Base-by-base conservation (phyloP, 2,113 vertebrate genomes). In the Ceratotherium simum region DNA sequence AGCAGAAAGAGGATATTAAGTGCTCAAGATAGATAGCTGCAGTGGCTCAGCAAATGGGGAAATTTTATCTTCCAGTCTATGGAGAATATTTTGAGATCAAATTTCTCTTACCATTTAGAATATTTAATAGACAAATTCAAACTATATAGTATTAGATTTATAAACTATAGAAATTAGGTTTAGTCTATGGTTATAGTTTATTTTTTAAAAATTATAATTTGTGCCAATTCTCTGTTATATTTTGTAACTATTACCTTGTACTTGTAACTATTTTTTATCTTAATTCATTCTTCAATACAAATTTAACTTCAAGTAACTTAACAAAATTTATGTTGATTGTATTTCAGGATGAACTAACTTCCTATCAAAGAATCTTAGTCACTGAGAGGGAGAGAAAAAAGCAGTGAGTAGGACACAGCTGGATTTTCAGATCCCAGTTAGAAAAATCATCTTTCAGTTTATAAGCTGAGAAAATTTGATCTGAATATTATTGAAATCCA, bases 401-500 rank as follows among this genome's bases (percentile, higher is more conserved):
- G 75, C 70, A 95, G 54, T 84, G 39, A 62, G 11, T 93, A 96
- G 80, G 0, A 11, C 42, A 54, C 64, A 97, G 60, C 67, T 97
- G 79, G 80, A 84, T 94, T 78, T 95, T 95, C 42, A 95, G 79
- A 76, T 82, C 58, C 36, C 31, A 64, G 33, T 85, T 70, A 48
- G 93, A 97, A 92, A 96, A 95, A 58, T 23, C 31, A 95, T 95
- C 78, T 93, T 65, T 83, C 84, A 70, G 67, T 27, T 72, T 92
- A 65, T 60, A 93, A 87, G 62, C 60, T 87, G 76, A 97, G 75
- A 95, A 65, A 42, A 87, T 92, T 67, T 86, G 31, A 58, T 89
- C 88, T 94, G 93, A 97, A 36, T 97, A 58, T 96, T 94, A 2
- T 64, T 70, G 72, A 98, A 92, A 83, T 97, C 46, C 80, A 83